Evolutionary conservation across 2,113 vertebrate genomes (phyloP).

Genomic region (Psophia crepitans): DNA sequence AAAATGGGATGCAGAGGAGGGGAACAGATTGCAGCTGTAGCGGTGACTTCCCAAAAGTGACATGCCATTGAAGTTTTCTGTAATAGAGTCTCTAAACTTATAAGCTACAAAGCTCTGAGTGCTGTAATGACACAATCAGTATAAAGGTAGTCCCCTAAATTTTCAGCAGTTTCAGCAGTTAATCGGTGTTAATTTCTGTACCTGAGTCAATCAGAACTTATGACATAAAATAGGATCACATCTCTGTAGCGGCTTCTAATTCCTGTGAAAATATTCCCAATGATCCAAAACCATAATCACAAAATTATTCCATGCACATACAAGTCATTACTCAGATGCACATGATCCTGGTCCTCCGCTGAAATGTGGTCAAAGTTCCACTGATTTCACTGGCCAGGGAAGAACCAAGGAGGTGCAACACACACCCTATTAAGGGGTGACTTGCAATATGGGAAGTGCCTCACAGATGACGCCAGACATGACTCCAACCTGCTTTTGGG

Average conservation of each 20-base stretch:
- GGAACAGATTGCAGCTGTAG: background rate
- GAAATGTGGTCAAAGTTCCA: background rate
- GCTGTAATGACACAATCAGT: background rate
- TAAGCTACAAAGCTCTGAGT: background rate
- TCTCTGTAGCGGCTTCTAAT: background rate
- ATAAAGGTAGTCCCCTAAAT: background rate
- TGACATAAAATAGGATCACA: fast-evolving
- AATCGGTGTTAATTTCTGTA: background rate
- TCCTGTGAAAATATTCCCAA: background rate
- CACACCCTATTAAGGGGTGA: background rate
- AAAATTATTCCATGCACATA: background rate
- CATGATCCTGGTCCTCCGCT: background rate
- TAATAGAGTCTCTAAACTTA: background rate
- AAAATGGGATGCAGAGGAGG: background rate
- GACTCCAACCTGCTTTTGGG: background rate
- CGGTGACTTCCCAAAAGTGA: background rate
- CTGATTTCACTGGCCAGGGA: background rate
- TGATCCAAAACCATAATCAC: background rate
- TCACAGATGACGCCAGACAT: background rate
- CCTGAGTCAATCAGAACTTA: background rate
- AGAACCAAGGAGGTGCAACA: background rate
- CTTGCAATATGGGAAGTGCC: background rate
- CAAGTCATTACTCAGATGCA: background rate
- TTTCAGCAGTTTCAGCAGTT: background rate
- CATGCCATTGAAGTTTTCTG: background rate